A percentile compares a stretch with the other conserved stretches of the same genome.
Evolutionary conservation across 2,888 invertebrate species (phyloP).

Genomic region (Napeogenes sylphis): DNA sequence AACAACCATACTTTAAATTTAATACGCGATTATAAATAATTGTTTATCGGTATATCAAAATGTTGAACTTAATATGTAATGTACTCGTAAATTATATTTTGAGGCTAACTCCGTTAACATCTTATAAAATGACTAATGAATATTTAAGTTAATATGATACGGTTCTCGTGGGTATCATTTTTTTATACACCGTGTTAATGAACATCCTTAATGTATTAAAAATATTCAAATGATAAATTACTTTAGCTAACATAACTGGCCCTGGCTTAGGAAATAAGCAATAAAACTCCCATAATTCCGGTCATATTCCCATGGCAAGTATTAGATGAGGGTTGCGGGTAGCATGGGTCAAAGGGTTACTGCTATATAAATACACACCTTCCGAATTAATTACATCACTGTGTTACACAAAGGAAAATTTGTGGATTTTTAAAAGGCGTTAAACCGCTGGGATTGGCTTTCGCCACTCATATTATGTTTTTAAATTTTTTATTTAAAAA

Average conservation of each 20-base stretch:
- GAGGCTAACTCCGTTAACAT: no score
- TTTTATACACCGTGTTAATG: background rate
- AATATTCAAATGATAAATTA: constrained; percentile 1
- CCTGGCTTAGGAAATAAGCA: constrained; percentile 14
- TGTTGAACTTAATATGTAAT: no score
- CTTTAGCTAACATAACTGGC: constrained; percentile 1
- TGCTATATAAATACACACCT: constrained; percentile 23
- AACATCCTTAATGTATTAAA: constrained; percentile 3
- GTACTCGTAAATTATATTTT: no score
- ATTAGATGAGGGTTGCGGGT: constrained; percentile 24
- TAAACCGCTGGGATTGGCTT: constrained; percentile 7
- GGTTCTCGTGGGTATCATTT: no score
- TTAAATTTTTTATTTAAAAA: no score
- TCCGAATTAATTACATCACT: constrained; percentile 24
- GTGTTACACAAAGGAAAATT: constrained; percentile 15
- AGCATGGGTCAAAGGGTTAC: constrained; percentile 26
- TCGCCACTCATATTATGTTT: background rate
- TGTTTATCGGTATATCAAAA: no score
- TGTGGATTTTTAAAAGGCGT: constrained; percentile 13
- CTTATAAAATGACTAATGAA: no score
- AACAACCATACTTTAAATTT: no score
- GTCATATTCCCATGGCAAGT: constrained; percentile 23
- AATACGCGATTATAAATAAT: no score
- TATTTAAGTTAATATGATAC: no score
- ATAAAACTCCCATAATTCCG: constrained; percentile 25